Percentiles rank a stretch among this genome's conserved stretches.
Evolutionary conservation across 2,113 vertebrate species (phyloP).

Genomic region (Coptodon rendalli): DNA sequence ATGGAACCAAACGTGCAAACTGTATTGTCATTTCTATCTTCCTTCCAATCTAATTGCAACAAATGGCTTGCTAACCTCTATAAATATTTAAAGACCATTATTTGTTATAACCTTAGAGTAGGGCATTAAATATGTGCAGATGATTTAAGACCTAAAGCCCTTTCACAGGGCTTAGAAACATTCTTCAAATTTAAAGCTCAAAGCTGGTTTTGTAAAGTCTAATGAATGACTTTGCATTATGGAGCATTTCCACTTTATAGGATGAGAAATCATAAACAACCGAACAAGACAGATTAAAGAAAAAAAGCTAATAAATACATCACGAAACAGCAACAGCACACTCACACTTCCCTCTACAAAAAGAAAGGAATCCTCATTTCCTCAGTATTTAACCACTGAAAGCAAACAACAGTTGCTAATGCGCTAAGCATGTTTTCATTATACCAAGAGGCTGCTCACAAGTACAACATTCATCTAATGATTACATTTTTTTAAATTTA

Average conservation of each 20-base stretch:
- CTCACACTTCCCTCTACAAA: not conserved
- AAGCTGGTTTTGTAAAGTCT: not conserved
- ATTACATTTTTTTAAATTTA: accelerated
- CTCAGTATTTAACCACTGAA: not conserved
- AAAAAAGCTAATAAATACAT: not conserved
- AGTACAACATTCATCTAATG: not conserved
- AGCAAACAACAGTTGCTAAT: not conserved
- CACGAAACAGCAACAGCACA: not conserved
- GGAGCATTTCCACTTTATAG: not conserved
- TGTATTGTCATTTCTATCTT: not conserved
- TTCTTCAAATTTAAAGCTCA: not conserved
- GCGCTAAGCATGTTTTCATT: not conserved
- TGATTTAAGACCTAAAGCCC: not conserved
- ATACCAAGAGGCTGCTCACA: accelerated
- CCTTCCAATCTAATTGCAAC: constrained; percentile 31
- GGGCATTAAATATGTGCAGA: not conserved
- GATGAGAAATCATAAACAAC: not conserved
- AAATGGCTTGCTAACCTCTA: constrained; percentile 35
- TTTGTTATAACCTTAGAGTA: constrained; percentile 9
- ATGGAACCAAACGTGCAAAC: not conserved
- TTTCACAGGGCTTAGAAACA: not conserved
- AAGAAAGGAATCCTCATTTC: not conserved
- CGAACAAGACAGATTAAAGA: not conserved
- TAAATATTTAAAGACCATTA: constrained; percentile 45
- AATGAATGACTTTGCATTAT: not conserved